These are phyloP conservation scores for Pinna nobilis DNA, from an alignment of 1,140 invertebrate genomes.

Conservation along the genomic window DNA sequence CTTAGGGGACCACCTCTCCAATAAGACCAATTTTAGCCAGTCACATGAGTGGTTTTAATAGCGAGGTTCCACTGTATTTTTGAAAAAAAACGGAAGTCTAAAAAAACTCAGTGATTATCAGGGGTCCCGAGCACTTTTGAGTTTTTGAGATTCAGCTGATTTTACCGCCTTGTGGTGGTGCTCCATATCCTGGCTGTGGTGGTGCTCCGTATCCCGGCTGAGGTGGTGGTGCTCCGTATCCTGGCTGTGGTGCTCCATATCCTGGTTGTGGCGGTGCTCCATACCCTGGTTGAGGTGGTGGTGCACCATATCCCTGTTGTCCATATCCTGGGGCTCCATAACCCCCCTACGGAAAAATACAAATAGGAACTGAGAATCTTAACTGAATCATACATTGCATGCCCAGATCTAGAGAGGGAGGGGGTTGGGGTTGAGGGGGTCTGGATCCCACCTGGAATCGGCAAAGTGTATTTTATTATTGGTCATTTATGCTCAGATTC, in stretches of 20 bases:
- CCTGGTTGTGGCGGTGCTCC: constrained; percentile 42
- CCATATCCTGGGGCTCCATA: no score
- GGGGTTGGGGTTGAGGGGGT: no score
- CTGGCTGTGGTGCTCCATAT: constrained; percentile 35
- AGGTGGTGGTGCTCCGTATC: constrained; percentile 33
- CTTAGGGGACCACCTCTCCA: no score
- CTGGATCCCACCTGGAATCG: no score
- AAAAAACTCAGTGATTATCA: not conserved
- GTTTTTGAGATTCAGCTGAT: not conserved
- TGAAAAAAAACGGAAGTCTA: not conserved
- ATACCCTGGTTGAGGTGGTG: constrained; percentile 31
- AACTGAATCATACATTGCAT: no score
- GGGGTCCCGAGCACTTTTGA: no score
- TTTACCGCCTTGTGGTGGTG: constrained; percentile 8
- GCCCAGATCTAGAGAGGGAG: no score
- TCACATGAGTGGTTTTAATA: not conserved
- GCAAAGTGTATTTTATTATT: no score
- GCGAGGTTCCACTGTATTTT: not conserved
- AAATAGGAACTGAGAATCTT: no score
- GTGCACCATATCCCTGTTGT: constrained; percentile 29
- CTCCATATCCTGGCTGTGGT: constrained; percentile 24
- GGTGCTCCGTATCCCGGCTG: constrained; percentile 17
- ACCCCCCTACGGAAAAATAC: no score
- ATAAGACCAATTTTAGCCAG: no score
- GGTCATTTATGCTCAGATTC: no score